These are phyloP conservation scores for Plutella xylostella DNA, from an alignment of 2,888 invertebrate species.

Conservation along the genomic window DNA sequence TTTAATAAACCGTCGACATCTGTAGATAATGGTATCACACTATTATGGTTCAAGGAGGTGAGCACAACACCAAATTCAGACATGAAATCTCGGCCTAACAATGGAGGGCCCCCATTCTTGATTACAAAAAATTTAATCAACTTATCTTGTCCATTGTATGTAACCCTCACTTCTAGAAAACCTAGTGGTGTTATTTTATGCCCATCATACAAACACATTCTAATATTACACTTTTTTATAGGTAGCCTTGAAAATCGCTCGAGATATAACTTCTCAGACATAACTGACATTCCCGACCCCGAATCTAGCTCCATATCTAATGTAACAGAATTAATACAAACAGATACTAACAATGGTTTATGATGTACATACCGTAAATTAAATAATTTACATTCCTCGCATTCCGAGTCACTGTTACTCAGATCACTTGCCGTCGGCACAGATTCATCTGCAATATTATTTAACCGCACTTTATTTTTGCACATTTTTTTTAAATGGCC, in stretches of 20 bases:
- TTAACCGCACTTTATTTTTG: background rate
- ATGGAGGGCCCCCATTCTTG: background rate
- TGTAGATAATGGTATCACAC: background rate
- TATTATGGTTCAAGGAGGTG: background rate
- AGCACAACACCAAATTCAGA: conserved; percentile 1
- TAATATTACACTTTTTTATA: background rate
- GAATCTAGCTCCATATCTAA: conserved; percentile 1
- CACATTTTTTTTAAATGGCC: conserved; percentile 1
- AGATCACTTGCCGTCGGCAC: background rate
- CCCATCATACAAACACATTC: background rate
- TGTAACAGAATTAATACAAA: background rate
- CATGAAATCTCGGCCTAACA: conserved; percentile 9
- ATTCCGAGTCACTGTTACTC: background rate
- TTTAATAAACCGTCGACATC: background rate
- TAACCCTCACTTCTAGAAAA: background rate
- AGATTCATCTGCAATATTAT: background rate
- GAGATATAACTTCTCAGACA: background rate
- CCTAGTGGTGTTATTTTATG: background rate
- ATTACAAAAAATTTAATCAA: background rate
- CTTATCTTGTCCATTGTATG: background rate
- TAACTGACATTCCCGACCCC: background rate
- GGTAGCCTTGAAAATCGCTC: background rate
- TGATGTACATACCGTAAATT: too few relatives aligned
- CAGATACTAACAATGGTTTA: background rate
- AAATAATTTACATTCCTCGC: too few relatives aligned